Evolutionary conservation across 2,113 vertebrate species (phyloP).

Genomic region (Rattus norvegicus): GRCr8 NC_086031.1:21223501-21224000

Average conservation of each 20-base stretch:
- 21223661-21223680: not conserved
- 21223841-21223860: conserved; percentile 83
- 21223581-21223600: not conserved
- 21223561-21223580: not conserved
- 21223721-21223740: conserved; percentile 75
- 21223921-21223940: conserved; percentile 81
- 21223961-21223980: conserved; percentile 85
- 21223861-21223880: conserved; percentile 85
- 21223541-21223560: not conserved
- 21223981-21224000: conserved; percentile 75
- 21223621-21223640: not conserved
- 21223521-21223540: rapidly evolving
- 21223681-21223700: not conserved
- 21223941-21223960: conserved; percentile 84
- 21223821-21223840: conserved; percentile 74
- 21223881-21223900: conserved; percentile 81
- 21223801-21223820: conserved; percentile 85
- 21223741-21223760: conserved; percentile 81
- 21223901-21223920: conserved; percentile 86
- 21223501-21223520: not conserved
- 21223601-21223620: not conserved
- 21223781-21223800: conserved; percentile 83
- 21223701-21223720: conserved; percentile 64
- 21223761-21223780: conserved; percentile 84
- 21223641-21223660: rapidly evolving